Base-by-base conservation (phyloP, 2,888 invertebrate species). In the Eristalis tenax region DNA sequence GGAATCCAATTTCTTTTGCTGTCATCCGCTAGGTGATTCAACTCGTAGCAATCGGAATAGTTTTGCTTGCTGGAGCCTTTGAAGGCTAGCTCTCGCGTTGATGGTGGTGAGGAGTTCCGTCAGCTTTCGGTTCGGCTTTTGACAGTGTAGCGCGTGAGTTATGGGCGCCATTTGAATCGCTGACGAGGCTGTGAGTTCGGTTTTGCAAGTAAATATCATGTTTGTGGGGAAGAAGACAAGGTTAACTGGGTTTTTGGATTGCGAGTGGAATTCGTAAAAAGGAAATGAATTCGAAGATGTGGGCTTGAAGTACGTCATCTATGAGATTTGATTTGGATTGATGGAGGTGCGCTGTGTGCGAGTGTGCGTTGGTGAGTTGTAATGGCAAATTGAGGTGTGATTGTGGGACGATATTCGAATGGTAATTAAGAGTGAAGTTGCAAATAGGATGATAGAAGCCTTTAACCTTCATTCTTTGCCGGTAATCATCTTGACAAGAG, bases 101-200 rank as follows among this genome's bases (percentile, higher is more conserved):
- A 10, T 35, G 13, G 3, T 11, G 38, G 38, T 38, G 38, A 13
- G 13, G 50, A 50, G 50, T 50, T 50, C 50, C 50, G 50, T 1
- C 50, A 50, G 50, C 18, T 50, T 50, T 50, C 50, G 50, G 50
- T 63, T 77, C 18, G 43, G 22, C 35, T 22, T 43, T 61, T 74
- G 73, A 28, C 68, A 68, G 38, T 43, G 64, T 59, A 18, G 11
- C 59, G 35, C 43, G 71, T 65, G 64, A 75, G 50, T 70, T 80
- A 70, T 71, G 59, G 50, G 70, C 50, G 71, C 80, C 80, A 65
- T 61, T 68, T 84, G 65, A 74, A 80, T 80, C 80, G 66, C 23
- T 76, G 74, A 70, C 59, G 65, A 66, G 61, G 43, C 69, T 26
- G 43, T 26, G 26, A 22, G 57, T 63, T 70, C 28, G 11, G 61